A percentile compares a stretch with the other conserved stretches of the same genome.
These are phyloP conservation scores for Sympetrum striolatum DNA, from an alignment of 2,888 invertebrate genomes.

Conservation along the genomic window DNA sequence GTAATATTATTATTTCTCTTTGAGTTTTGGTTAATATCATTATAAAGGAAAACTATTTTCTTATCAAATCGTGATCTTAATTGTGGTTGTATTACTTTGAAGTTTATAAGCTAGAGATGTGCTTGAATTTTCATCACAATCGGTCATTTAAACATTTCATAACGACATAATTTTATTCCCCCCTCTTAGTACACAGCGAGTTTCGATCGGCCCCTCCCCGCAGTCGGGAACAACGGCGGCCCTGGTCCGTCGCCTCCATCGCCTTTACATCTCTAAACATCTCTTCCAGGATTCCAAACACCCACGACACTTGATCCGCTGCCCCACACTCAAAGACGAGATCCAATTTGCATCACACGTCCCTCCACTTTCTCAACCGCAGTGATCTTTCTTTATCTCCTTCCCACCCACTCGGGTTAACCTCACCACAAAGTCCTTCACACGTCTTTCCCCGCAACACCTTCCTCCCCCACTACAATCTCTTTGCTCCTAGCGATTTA, in stretches of 20 bases:
- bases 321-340: not conserved
- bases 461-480: not conserved
- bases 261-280: not conserved
- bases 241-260: not conserved
- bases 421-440: constrained; percentile 22
- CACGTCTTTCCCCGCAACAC: not conserved
- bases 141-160: no score
- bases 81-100: no score
- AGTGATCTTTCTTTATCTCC: not conserved
- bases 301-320: not conserved
- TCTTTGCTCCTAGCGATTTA: not conserved
- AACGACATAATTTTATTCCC: no score
- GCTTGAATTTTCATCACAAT: no score
- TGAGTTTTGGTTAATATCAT: no score
- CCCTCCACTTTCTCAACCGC: not conserved
- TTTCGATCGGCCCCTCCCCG: no score
- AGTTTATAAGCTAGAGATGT: no score
- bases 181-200: no score
- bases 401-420: constrained; percentile 13
- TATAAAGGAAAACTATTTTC: no score
- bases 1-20: no score
- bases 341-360: constrained; percentile 23
- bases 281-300: not conserved
- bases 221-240: no score
- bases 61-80: no score